These are phyloP conservation scores for Spizaetus ornatus DNA, from an alignment of 2,113 vertebrate species.

Conservation along the genomic window DNA sequence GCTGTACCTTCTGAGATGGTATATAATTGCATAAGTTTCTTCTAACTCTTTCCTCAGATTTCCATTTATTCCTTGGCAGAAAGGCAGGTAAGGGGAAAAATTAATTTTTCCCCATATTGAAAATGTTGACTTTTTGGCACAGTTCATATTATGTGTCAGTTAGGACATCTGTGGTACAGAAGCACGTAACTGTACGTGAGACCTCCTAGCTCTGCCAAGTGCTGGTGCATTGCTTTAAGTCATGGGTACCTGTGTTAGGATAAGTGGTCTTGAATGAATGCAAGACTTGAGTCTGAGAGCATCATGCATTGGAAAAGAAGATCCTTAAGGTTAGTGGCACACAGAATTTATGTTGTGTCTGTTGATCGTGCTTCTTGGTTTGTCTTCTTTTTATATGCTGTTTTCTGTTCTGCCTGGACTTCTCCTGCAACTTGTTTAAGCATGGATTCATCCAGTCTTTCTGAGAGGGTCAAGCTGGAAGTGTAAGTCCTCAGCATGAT, in stretches of 20 bases:
- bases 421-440: neutral
- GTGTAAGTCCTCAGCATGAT: neutral
- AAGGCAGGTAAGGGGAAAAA: neutral
- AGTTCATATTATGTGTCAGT: neutral
- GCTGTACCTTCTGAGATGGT: neutral
- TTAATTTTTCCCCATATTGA: neutral
- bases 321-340: neutral
- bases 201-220: neutral
- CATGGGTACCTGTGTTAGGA: no score
- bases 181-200: neutral
- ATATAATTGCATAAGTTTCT: neutral
- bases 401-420: neutral
- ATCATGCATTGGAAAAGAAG: neutral
- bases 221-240: neutral
- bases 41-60: neutral
- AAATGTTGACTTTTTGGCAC: neutral
- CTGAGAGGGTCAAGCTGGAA: neutral
- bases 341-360: rapidly evolving
- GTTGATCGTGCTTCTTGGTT: neutral
- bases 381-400: neutral
- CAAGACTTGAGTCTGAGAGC: neutral
- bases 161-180: neutral
- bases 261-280: neutral
- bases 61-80: neutral
- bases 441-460: neutral